Conservation (phyloP, 2,113 vertebrate genomes). For the Mormyrus iriodes region DNA sequence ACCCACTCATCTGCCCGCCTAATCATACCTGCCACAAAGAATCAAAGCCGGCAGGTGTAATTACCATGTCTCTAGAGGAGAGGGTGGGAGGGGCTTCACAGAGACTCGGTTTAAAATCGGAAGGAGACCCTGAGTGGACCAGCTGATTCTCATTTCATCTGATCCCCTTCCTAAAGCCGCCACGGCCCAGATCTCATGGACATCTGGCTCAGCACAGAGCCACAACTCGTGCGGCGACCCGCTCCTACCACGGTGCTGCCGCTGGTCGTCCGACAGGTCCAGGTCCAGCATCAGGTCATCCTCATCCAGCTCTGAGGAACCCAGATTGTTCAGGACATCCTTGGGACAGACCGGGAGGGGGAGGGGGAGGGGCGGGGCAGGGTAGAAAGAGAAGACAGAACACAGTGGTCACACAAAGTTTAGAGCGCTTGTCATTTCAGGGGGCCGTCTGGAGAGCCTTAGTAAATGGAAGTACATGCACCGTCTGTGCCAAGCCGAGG, state of each 20-base stretch:
- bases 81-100: not conserved
- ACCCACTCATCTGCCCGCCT: not conserved
- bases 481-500: not conserved
- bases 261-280: conserved; percentile 88
- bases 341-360: conserved; percentile 36
- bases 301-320: conserved; percentile 93
- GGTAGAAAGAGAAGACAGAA: not conserved
- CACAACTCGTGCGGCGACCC: not conserved
- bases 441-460: not conserved
- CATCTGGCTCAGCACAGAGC: not conserved
- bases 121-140: not conserved
- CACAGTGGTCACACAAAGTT: not conserved
- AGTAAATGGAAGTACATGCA: not conserved
- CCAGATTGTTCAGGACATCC: conserved; percentile 92
- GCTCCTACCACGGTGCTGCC: conserved; percentile 72
- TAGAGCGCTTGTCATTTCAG: not conserved
- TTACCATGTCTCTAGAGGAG: not conserved
- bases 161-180: not conserved
- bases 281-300: conserved; percentile 96
- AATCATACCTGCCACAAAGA: not conserved
- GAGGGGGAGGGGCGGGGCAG: not conserved
- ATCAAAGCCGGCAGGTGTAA: not conserved
- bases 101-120: not conserved
- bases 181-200: not conserved
- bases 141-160: not conserved